Base-by-base conservation (phyloP, 1,140 invertebrate species). In the Ctenoplectra terminalis region DNA sequence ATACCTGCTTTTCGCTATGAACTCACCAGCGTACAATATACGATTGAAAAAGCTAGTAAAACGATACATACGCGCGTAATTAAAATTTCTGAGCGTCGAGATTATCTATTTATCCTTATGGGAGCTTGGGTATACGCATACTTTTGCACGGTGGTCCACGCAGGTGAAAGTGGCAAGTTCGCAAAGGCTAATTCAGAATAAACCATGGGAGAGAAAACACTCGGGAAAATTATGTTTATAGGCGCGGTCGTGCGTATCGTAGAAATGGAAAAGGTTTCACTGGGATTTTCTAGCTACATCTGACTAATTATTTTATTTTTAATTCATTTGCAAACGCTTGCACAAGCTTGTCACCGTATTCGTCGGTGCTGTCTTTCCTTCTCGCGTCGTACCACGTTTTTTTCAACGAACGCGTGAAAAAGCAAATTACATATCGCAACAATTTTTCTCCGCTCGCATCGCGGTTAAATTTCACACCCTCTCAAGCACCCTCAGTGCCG, bases 381-480 rank as follows among this genome's bases (percentile, higher is more conserved):
- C n/a, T n/a, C n/a, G n/a, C n/a, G n/a, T n/a, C n/a, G 37, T 29
- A 9, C 8, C 23, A 0, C 20, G 2, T 8, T 1, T 52, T 70
- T 37, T 26, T 15, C 31, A 0, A 0, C 8, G 29, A 8, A 58
- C 34, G 17, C 26, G 11, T 26, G 23, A 8, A 31, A 6, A 48
- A 8, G 46, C 2, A 52, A 56, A 29, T 23, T 23, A 34, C 60
- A 31, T 23, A 37, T 26, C 31, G n/a, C 34, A 43, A 77, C 9
- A 60, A 63, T 23, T 34, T 37, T 48, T 23, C 9, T 2, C 11
- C n/a, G 6, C 58, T 11, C 3, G 1, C 23, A 1, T 29, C 29
- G 29, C 26, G 5, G 31, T 58, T 20, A 23, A 71, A 50, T 40
- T 61, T 78, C 66, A 5, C 64, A 40, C 76, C 66, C 26, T 48